phyloP scores from a whole-genome alignment of 1,140 invertebrate species.

The Musca domestica region DNA sequence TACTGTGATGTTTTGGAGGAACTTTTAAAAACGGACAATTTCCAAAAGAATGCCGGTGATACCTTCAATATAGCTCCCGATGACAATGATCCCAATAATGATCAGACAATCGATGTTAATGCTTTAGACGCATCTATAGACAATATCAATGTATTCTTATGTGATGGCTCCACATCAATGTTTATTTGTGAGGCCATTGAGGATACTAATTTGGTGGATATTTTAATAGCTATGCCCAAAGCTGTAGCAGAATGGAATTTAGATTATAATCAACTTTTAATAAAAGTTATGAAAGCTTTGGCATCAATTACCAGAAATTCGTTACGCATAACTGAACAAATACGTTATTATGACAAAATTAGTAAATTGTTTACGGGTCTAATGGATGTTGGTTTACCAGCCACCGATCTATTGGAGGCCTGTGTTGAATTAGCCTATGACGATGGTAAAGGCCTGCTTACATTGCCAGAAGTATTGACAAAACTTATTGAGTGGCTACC shows the following conservation, averaged over 20 bases:
- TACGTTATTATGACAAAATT: conserved; percentile 36
- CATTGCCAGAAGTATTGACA: conserved; percentile 45
- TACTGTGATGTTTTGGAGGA: conserved; percentile 55
- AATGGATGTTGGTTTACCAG: conserved; percentile 44
- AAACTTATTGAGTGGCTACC: conserved; percentile 51
- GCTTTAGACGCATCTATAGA: conserved; percentile 38
- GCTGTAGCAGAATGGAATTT: conserved; percentile 42
- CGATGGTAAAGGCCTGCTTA: conserved; percentile 37
- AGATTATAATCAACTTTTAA: conserved; percentile 32
- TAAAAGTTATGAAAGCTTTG: conserved; percentile 40
- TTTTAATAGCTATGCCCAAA: conserved; percentile 40
- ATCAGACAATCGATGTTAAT: conserved; percentile 40
- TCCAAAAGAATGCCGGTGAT: conserved; percentile 34
- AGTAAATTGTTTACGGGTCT: conserved; percentile 49
- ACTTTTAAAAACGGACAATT: conserved; percentile 44
- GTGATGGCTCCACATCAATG: background rate
- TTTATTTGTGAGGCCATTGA: conserved; percentile 38
- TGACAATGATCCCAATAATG: conserved; percentile 36
- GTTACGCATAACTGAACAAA: conserved; percentile 29
- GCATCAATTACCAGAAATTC: conserved; percentile 36
- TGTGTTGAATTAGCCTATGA: conserved; percentile 54
- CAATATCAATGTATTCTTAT: conserved; percentile 38
- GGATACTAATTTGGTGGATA: conserved; percentile 46
- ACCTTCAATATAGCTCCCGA: conserved; percentile 46
- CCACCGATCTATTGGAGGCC: conserved; percentile 46